phyloP scores from a whole-genome alignment of 2,113 vertebrate genomes.

The Pardalotus punctatus region DNA sequence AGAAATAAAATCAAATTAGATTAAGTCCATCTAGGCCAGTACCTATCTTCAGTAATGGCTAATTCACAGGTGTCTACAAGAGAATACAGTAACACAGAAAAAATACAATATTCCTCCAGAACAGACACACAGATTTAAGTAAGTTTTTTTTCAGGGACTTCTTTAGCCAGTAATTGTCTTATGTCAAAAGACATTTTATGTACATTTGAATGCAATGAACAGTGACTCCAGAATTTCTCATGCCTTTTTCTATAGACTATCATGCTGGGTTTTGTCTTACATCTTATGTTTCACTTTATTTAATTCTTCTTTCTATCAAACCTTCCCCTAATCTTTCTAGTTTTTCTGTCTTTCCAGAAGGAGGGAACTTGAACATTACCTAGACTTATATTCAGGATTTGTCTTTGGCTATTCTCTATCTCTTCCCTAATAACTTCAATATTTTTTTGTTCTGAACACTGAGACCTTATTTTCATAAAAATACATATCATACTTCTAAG shows the following conservation, averaged over 20 bases:
- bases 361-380: neutral
- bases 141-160: neutral
- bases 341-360: neutral
- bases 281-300: neutral
- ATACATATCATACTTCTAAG: neutral
- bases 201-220: neutral
- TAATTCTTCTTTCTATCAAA: neutral
- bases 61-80: neutral
- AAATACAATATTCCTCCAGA: neutral
- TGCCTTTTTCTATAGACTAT: neutral
- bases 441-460: neutral
- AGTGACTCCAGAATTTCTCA: neutral
- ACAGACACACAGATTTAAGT: rapidly evolving
- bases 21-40: neutral
- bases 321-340: neutral
- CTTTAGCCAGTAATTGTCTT: neutral
- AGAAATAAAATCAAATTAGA: neutral
- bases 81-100: neutral
- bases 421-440: neutral
- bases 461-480: neutral
- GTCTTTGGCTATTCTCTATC: neutral
- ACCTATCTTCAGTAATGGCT: neutral
- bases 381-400: neutral
- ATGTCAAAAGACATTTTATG: neutral
- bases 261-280: rapidly evolving